These are phyloP conservation scores for Xiphophorus hellerii DNA, from an alignment of 2,113 vertebrate species.

Conservation along the genomic window DNA sequence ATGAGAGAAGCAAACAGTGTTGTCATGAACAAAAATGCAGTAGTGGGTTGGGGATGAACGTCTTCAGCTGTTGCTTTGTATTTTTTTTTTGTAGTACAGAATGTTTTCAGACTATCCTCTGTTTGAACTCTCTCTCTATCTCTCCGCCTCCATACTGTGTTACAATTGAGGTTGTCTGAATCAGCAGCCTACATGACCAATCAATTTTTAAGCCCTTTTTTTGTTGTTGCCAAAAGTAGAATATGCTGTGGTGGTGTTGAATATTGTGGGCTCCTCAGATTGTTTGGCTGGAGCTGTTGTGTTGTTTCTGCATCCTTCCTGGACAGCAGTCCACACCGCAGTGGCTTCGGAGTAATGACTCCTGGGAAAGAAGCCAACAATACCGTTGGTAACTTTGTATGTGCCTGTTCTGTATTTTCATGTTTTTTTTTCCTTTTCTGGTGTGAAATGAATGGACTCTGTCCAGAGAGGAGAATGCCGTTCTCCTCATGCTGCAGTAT, in stretches of 20 bases:
- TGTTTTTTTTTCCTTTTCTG: neutral
- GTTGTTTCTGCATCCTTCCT: conserved; percentile 6
- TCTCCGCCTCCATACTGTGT: conserved; percentile 66
- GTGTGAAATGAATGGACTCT: conserved; percentile 47
- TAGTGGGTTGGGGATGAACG: conserved; percentile 7
- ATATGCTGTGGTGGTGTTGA: conserved; percentile 56
- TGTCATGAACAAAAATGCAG: conserved; percentile 24
- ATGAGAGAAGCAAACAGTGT: conserved; percentile 29
- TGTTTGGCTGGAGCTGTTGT: conserved; percentile 31
- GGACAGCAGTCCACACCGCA: conserved; percentile 17
- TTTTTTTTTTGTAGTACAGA: conserved; percentile 41
- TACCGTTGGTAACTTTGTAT: conserved; percentile 48
- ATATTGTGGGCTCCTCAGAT: conserved; percentile 35
- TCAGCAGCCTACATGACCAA: conserved; percentile 80
- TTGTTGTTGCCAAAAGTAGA: conserved; percentile 93
- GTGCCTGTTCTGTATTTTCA: conserved; percentile 65
- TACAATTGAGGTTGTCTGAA: conserved; percentile 36
- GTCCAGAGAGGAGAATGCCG: conserved; percentile 46
- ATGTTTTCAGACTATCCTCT: conserved; percentile 49
- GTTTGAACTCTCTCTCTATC: conserved; percentile 42
- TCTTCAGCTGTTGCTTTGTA: conserved; percentile 25
- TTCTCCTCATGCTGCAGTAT: conserved; percentile 70
- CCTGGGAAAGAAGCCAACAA: conserved; percentile 58
- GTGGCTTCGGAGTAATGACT: conserved; percentile 37
- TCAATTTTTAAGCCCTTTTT: conserved; percentile 73